Base-by-base conservation (phyloP, 2,113 vertebrate genomes). In the Argyrosomus japonicus region DNA sequence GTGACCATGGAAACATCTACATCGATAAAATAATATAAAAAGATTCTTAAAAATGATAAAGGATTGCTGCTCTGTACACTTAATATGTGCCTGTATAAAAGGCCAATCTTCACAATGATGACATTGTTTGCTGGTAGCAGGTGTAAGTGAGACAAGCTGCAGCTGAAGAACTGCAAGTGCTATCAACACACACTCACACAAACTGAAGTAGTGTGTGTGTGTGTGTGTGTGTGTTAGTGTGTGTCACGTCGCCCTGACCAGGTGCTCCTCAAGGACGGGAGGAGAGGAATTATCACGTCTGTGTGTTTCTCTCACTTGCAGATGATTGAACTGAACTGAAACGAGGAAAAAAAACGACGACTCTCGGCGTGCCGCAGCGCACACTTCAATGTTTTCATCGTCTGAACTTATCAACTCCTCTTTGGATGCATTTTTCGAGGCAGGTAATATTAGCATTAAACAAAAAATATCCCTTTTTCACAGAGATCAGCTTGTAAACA, bases 401-500 rank as follows among this genome's bases (percentile, higher is more conserved):
- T 64, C 43, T 79, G 64, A 79, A 75, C 68, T 78, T 53, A 32
- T 32, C 75, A 51, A 25, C 40, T 81, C 27, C 17, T 69, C 68
- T 57, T 5, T 6, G 19, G 60, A 54, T 54, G 56, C 3, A 5
- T 21, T 32, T 32, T 32, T 13, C 6, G 2, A 56, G 23, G 43
- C 69, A 77, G 79, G 76, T 85, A 57, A 68, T 29, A 50, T 54
- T 29, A 58, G 79, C 68, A n/a, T 73, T 56, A 58, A 15, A 64
- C 23, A 2, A 51, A 36, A 80, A 83, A 62, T 48, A 73, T 32
- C 32, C 43, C 25, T 63, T 75, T 83, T 88, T 68, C 90, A 89
- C 79, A 87, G 83, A n/a, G 82, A 88, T 89, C 75, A 87, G 75
- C 81, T 79, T 68, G 82, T 83, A 69, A 90, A 93, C 85, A 82